Evolutionary conservation across 2,113 vertebrate species (phyloP).

Genomic region (Ancistrus triradiatus): DNA sequence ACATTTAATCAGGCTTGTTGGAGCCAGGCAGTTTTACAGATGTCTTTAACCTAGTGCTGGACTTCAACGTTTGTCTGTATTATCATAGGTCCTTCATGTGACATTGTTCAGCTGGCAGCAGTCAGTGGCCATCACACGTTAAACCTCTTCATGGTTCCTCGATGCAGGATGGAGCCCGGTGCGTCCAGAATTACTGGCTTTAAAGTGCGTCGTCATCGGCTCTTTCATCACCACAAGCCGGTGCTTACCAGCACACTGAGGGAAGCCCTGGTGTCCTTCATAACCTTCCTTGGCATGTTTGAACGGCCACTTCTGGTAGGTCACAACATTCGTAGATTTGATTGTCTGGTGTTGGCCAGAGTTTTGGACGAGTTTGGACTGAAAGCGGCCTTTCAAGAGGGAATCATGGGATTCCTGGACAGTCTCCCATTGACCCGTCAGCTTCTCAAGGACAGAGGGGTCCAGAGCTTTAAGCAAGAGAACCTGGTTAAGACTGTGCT

Average conservation of each 20-base stretch:
- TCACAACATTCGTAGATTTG: slow-evolving; percentile 66
- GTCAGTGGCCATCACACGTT: slow-evolving; percentile 59
- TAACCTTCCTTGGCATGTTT: slow-evolving; percentile 61
- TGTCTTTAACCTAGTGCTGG: neutral
- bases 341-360: slow-evolving; percentile 55
- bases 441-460: slow-evolving; percentile 46
- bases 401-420: slow-evolving; percentile 58
- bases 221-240: slow-evolving; percentile 52
- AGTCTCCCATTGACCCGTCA: slow-evolving; percentile 59
- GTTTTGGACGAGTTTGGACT: slow-evolving; percentile 55
- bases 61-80: neutral
- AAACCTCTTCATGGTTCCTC: slow-evolving; percentile 63
- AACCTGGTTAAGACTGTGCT: slow-evolving; percentile 58
- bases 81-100: slow-evolving; percentile 50
- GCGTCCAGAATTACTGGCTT: slow-evolving; percentile 63
- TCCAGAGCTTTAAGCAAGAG: slow-evolving; percentile 60
- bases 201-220: slow-evolving; percentile 48
- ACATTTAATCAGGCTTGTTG: too few relatives aligned
- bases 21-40: too few relatives aligned
- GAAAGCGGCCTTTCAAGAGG: slow-evolving; percentile 46
- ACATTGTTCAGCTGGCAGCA: slow-evolving; percentile 69
- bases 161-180: slow-evolving; percentile 47
- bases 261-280: slow-evolving; percentile 62
- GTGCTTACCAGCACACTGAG: slow-evolving; percentile 58
- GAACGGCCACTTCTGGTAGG: slow-evolving; percentile 53